Evolutionary conservation across 2,797 vertebrate genomes (phyloP).

Genomic region (Brachyrhaphis roseni): DNA sequence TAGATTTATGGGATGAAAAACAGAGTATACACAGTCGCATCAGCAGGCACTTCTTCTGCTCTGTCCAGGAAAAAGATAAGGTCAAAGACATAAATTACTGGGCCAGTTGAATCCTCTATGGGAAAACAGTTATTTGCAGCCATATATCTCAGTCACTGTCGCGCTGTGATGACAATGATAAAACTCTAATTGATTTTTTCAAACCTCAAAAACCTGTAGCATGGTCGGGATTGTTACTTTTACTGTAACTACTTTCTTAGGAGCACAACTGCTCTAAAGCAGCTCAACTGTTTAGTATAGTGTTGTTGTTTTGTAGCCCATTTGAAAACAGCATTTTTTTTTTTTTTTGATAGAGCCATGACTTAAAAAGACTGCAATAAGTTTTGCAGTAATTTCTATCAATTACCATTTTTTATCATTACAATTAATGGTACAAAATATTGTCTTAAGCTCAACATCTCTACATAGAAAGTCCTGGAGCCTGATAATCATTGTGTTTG

Average conservation of each 20-base stretch:
- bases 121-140: slow-evolving; percentile 2
- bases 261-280: neutral
- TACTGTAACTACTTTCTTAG: neutral
- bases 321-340: neutral
- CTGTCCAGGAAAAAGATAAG: neutral
- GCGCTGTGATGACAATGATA: neutral
- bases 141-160: neutral
- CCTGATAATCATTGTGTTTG: neutral
- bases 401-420: neutral
- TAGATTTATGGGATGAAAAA: slow-evolving; percentile 1
- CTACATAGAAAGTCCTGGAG: neutral
- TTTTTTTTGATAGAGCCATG: neutral
- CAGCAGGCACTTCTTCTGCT: neutral
- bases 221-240: neutral
- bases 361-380: neutral
- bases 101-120: neutral
- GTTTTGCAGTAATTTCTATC: neutral
- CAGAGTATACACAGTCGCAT: neutral
- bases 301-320: neutral
- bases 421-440: neutral
- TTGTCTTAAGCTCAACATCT: neutral
- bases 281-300: neutral
- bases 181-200: neutral
- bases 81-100: slow-evolving; percentile 1
- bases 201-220: neutral